A percentile compares a stretch with the other conserved stretches of the same genome.
Conservation (phyloP, 2,797 vertebrate species). For the Pseudochirops cupreus region DNA sequence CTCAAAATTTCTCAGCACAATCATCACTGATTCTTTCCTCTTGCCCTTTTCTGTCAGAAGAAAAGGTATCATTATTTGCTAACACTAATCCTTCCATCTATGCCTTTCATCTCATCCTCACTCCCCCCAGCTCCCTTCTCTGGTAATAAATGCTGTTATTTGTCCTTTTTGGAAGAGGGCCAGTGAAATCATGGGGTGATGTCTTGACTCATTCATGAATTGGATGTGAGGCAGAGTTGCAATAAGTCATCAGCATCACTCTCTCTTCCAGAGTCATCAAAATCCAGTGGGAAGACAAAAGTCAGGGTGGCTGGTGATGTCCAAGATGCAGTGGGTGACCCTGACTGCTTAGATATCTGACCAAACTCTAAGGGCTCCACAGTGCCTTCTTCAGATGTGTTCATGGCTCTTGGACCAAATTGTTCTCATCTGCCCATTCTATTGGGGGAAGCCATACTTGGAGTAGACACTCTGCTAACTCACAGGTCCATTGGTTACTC, state of each 20-base stretch:
- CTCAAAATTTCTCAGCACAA: background rate
- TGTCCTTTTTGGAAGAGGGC: background rate
- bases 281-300: background rate
- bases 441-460: background rate
- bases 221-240: background rate
- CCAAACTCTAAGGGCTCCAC: background rate
- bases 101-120: background rate
- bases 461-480: background rate
- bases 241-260: background rate
- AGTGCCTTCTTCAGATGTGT: background rate
- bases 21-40: background rate
- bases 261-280: background rate
- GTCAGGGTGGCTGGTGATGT: background rate
- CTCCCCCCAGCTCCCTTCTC: background rate
- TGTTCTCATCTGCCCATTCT: background rate
- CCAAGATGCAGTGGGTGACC: background rate
- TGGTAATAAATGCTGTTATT: background rate
- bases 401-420: background rate
- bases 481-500: background rate
- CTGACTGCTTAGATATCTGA: background rate
- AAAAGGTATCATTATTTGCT: background rate
- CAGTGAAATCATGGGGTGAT: background rate
- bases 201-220: background rate
- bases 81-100: background rate
- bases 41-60: background rate